A percentile compares a stretch with the other conserved stretches of the same genome.
These are phyloP conservation scores for Cnemophilus loriae DNA, from an alignment of 2,113 vertebrate genomes.

Conservation along the genomic window DNA sequence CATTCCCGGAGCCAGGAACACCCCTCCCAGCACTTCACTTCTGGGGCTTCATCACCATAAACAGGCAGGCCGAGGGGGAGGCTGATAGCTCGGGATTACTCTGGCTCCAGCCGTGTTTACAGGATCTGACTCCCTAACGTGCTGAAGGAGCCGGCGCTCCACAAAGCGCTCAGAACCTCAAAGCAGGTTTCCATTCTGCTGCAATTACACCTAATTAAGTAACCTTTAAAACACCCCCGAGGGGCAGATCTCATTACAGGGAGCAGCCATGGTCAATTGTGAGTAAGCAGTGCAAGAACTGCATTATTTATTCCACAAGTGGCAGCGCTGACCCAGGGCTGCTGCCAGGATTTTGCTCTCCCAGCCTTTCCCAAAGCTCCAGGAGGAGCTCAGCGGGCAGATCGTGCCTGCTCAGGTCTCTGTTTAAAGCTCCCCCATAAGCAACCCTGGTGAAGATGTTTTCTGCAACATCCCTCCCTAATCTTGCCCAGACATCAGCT, in stretches of 20 bases:
- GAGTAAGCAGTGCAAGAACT: background rate
- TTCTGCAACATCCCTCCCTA: background rate
- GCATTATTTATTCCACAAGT: background rate
- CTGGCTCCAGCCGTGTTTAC: background rate
- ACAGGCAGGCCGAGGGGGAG: background rate
- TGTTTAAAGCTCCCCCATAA: background rate
- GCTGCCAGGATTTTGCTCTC: background rate
- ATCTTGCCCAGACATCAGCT: background rate
- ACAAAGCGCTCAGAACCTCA: background rate
- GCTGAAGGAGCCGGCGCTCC: background rate
- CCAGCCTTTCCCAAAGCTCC: background rate
- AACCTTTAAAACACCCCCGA: conserved; percentile 18
- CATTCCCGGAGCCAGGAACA: background rate
- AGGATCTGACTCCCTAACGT: fast-evolving
- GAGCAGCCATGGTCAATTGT: background rate
- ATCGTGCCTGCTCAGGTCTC: background rate
- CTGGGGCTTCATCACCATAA: fast-evolving
- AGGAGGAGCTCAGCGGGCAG: background rate
- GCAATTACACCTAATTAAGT: conserved; percentile 51
- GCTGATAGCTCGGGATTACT: background rate
- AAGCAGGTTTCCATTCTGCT: background rate
- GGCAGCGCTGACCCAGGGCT: background rate
- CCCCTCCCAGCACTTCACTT: background rate
- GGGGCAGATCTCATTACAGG: conserved; percentile 17
- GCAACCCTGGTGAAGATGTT: background rate